Evolutionary conservation across 2,888 invertebrate genomes (phyloP).

Genomic region (Diaperis boleti): DNA sequence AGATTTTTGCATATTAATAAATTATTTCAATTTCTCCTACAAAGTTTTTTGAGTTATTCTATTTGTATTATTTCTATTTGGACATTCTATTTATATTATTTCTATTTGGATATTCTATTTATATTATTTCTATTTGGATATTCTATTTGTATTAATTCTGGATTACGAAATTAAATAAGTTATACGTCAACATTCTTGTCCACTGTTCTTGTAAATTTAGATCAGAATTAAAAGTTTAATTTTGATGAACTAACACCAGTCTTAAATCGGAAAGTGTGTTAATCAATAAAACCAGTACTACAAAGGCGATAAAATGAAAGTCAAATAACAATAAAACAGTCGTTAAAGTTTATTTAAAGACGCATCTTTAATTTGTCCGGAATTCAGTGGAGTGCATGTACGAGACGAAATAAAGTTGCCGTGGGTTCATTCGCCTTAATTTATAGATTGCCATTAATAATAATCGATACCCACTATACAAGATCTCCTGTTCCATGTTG

Average conservation of each 20-base stretch:
- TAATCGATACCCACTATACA: conserved; percentile 15
- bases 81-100: too few species aligned
- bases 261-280: conserved; percentile 23
- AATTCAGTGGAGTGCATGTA: neutral
- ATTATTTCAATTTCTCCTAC: too few species aligned
- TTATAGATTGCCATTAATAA: conserved; percentile 16
- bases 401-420: conserved; percentile 11
- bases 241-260: neutral
- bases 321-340: conserved; percentile 32
- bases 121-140: too few species aligned
- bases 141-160: too few species aligned
- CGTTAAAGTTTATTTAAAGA: conserved; percentile 35
- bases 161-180: too few species aligned
- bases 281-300: conserved; percentile 28
- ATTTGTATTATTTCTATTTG: too few species aligned
- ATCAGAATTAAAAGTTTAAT: too few species aligned
- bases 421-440: neutral
- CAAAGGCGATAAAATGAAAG: conserved; percentile 28
- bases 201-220: too few species aligned
- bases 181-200: too few species aligned
- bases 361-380: conserved; percentile 26
- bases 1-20: too few species aligned
- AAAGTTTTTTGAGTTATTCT: too few species aligned
- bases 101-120: too few species aligned
- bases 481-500: conserved; percentile 12